These are phyloP conservation scores for Danaus chrysippus DNA, from an alignment of 2,888 invertebrate genomes.

Conservation along the genomic window DNA sequence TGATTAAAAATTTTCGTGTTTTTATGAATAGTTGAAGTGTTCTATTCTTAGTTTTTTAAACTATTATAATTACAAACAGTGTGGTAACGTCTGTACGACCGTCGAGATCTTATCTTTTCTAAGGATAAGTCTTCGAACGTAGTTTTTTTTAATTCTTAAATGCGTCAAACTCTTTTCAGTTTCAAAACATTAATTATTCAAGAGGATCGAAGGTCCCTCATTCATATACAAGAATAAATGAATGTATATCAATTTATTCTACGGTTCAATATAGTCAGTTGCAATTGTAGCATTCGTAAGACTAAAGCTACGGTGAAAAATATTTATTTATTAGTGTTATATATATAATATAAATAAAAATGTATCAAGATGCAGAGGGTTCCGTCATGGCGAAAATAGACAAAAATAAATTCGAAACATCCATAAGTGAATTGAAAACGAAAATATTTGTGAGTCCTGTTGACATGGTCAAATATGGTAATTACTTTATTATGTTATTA, in stretches of 20 bases:
- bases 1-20: too few relatives aligned
- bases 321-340: neutral
- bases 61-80: too few relatives aligned
- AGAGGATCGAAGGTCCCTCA: constrained; percentile 59
- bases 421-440: constrained; percentile 68
- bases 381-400: constrained; percentile 39
- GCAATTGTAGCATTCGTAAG: neutral
- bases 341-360: constrained; percentile 37
- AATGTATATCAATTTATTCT: constrained; percentile 13
- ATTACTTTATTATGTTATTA: constrained; percentile 32
- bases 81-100: neutral
- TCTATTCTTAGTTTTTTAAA: too few relatives aligned
- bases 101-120: neutral
- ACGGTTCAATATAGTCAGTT: constrained; percentile 1
- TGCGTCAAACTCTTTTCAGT: constrained; percentile 50
- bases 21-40: too few relatives aligned
- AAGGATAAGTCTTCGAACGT: neutral
- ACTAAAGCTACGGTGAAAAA: neutral
- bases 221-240: constrained; percentile 48
- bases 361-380: constrained; percentile 57
- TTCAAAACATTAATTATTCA: constrained; percentile 57
- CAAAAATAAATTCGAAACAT: constrained; percentile 65
- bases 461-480: constrained; percentile 63
- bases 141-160: constrained; percentile 19
- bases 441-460: constrained; percentile 60